Evolutionary conservation across 2,113 vertebrate genomes (phyloP).

Genomic region (Scophthalmus maximus): DNA sequence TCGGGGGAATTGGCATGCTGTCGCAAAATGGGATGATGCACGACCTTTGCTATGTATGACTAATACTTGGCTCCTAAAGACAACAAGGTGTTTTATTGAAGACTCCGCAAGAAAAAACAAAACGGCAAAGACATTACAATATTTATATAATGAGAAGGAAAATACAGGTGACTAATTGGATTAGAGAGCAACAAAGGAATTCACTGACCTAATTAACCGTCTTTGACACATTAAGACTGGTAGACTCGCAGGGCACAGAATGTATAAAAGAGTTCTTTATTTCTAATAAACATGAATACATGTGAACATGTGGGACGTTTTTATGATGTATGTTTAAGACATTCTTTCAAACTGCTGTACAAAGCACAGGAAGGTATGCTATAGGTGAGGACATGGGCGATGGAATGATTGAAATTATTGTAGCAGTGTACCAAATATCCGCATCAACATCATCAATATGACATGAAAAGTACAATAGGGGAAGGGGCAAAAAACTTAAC

Average conservation of each 20-base stretch:
- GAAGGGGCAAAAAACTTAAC: constrained; percentile 65
- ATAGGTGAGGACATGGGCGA: constrained; percentile 64
- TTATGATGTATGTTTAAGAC: constrained; percentile 54
- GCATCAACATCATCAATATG: constrained; percentile 62
- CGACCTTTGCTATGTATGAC: constrained; percentile 74
- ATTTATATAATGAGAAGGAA: constrained; percentile 50
- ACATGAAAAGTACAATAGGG: constrained; percentile 52
- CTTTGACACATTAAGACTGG: constrained; percentile 29
- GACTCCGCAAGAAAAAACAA: constrained; percentile 53
- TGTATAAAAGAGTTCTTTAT: constrained; percentile 77
- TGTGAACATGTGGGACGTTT: constrained; percentile 62
- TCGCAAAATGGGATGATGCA: constrained; percentile 72
- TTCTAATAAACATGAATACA: constrained; percentile 77
- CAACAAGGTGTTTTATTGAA: constrained; percentile 74
- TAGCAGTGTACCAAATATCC: constrained; percentile 65
- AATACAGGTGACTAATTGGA: constrained; percentile 47
- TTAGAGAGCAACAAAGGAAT: constrained; percentile 55
- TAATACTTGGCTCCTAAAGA: constrained; percentile 68
- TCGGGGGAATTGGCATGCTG: constrained; percentile 62
- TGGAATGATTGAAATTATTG: constrained; percentile 58
- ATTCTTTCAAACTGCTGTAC: constrained; percentile 73
- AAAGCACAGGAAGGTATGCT: constrained; percentile 56
- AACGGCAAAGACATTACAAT: constrained; percentile 43
- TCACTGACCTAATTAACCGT: constrained; percentile 26
- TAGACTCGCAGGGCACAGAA: constrained; percentile 30